Conservation (phyloP, 2,113 vertebrate genomes). For the Beaufortia kweichowensis region DNA sequence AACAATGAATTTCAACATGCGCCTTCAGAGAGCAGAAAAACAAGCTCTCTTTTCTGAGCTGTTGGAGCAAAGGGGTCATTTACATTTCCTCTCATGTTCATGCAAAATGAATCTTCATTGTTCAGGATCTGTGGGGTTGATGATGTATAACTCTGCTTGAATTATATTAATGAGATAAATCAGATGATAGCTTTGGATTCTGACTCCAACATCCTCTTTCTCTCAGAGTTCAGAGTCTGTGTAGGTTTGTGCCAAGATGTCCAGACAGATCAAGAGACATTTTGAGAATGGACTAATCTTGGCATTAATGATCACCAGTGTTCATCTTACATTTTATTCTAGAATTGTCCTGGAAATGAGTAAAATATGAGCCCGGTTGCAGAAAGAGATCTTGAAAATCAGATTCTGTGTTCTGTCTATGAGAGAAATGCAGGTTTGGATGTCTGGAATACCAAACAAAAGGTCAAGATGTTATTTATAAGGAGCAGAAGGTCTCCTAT, state of each 20-base stretch:
- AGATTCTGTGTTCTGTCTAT: background rate
- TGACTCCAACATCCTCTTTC: background rate
- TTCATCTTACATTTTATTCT: background rate
- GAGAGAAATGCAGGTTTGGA: conserved; percentile 5
- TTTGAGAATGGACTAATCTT: background rate
- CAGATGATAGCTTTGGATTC: conserved; percentile 16
- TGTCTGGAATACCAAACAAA: conserved; percentile 25
- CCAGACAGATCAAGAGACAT: background rate
- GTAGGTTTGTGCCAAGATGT: background rate
- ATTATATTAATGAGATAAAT: conserved; percentile 26
- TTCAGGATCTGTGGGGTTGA: conserved; percentile 17
- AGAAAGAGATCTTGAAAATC: background rate
- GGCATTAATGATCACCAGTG: background rate
- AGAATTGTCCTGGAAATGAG: background rate
- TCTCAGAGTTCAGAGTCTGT: background rate
- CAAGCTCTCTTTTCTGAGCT: conserved; percentile 19
- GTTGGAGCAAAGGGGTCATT: conserved; percentile 12
- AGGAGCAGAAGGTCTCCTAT: conserved; percentile 66
- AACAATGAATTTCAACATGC: background rate
- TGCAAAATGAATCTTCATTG: background rate
- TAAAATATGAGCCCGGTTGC: background rate
- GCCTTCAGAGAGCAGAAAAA: background rate
- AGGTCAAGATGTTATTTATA: conserved; percentile 48
- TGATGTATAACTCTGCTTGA: conserved; percentile 17
- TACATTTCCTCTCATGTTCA: background rate